Base-by-base conservation (phyloP, 1,140 invertebrate genomes). In the Tetranychus cinnabarinus region DNA sequence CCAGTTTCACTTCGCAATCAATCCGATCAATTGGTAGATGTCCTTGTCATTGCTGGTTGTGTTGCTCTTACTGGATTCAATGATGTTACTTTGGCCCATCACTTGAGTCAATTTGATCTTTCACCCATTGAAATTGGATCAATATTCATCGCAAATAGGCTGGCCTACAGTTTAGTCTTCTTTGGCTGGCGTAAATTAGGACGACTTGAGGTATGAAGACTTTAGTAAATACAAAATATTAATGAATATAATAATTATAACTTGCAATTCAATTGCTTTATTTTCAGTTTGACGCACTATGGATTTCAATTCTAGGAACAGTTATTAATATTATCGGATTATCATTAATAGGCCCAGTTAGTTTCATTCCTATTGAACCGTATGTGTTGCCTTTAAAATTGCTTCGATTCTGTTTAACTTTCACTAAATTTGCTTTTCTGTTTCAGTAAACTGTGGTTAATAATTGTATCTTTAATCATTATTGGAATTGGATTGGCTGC, bases 61-160 rank as follows among this genome's bases (percentile, higher is more conserved):
- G 62, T 65, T 13, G 67, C 62, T 58, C 64, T 68, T 10, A 60
- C 73, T 6, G 72, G 71, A 1, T 74, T 70, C 62, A 65, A 73
- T 50, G 71, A 72, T 58, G 69, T 71, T 1, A 71, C 72, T 0
- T 55, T 73, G 12, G 71, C 72, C 47, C 63, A 66, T 15, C 72
- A 72, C 64, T 63, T 73, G 2, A 31, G 65, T 10, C 58, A 66
- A 59, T 64, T 64, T 59, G 45, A 60, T 12, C 73, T 89, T 58
- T 81, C 66, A 23, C 84, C 85, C 0, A 77, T 86, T 7, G 68
- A 85, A 8, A 73, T 88, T 39, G 87, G 87, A 0, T 69, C 88
- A 13, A 83, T 88, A 79, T 91, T 91, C 70, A 79, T 91, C 15
- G 82, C 89, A 52, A 88, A 86, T 68, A 86, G 87, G 3, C 85